Percentiles rank a stretch among this genome's conserved stretches.
phyloP scores from a whole-genome alignment of 92 coral and sea anemone species.

The Zoanthus sansibaricus region DNA sequence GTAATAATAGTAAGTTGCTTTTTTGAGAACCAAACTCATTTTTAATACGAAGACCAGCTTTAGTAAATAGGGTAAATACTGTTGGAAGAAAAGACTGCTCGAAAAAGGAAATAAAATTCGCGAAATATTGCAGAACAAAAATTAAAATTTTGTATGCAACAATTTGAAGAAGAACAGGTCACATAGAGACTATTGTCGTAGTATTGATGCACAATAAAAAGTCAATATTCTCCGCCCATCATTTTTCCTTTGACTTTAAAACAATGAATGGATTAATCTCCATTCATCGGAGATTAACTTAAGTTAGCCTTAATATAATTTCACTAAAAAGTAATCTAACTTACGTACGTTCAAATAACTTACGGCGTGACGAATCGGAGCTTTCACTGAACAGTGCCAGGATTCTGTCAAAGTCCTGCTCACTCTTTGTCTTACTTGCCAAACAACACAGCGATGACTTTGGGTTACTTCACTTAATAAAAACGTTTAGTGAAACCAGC shows the following conservation, averaged over 20 bases:
- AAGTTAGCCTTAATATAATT: constrained; percentile 6
- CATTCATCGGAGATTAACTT: constrained; percentile 15
- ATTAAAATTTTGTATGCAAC: background rate
- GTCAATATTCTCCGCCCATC: constrained; percentile 16
- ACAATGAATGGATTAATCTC: constrained; percentile 8
- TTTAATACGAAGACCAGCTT: background rate
- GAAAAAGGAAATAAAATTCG: background rate
- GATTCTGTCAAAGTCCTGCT: background rate
- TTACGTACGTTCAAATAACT: constrained; percentile 8
- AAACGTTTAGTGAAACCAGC: constrained; percentile 2
- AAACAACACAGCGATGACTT: constrained; percentile 13
- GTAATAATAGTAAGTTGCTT: background rate
- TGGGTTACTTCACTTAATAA: background rate
- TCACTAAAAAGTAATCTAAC: constrained; percentile 7
- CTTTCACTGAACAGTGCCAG: background rate
- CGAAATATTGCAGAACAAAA: background rate
- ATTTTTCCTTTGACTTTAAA: constrained; percentile 3
- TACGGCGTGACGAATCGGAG: background rate
- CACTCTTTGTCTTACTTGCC: background rate
- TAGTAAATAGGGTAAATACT: background rate
- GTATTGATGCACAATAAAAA: background rate
- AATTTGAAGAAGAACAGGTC: constrained; percentile 9
- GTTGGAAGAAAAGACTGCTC: background rate
- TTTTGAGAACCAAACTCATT: background rate
- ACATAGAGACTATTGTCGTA: background rate